Percentiles rank a stretch among this genome's conserved stretches.
Conservation (phyloP, 37 sponge, comb jelly and placozoan genomes). For the Oscarella lobularis region DNA sequence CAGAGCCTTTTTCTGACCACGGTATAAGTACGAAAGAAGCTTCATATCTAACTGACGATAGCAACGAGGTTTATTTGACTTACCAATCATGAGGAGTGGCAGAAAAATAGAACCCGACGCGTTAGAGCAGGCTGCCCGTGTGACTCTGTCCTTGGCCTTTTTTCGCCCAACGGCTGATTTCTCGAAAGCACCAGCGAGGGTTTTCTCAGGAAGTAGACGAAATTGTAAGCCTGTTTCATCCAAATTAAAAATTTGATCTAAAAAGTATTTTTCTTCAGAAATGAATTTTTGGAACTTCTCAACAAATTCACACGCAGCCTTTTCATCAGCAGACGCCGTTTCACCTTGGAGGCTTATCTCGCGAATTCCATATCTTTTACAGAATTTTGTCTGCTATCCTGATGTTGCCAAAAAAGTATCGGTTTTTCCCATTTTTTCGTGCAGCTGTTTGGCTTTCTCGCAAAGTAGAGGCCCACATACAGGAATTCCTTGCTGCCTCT, state of each 20-base stretch:
- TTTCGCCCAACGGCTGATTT: conserved; percentile 49
- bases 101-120: conserved; percentile 22
- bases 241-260: not conserved
- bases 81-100: conserved; percentile 36
- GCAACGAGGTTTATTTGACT: conserved; percentile 38
- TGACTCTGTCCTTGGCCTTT: conserved; percentile 40
- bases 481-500: not conserved
- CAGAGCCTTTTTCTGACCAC: conserved; percentile 58
- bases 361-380: not conserved
- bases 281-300: not conserved
- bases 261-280: not conserved
- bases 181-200: conserved; percentile 35
- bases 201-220: conserved; percentile 31
- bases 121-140: conserved; percentile 42
- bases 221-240: conserved; percentile 61
- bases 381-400: not conserved
- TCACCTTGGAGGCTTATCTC: not conserved
- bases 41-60: conserved; percentile 19
- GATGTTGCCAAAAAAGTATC: not conserved
- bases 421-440: not conserved
- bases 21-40: conserved; percentile 32
- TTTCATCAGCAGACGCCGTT: not conserved
- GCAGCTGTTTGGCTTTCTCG: not conserved
- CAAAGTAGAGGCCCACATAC: not conserved
- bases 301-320: not conserved